Base-by-base conservation (phyloP, 2,113 vertebrate species). In the Seriola aureovittata region DNA sequence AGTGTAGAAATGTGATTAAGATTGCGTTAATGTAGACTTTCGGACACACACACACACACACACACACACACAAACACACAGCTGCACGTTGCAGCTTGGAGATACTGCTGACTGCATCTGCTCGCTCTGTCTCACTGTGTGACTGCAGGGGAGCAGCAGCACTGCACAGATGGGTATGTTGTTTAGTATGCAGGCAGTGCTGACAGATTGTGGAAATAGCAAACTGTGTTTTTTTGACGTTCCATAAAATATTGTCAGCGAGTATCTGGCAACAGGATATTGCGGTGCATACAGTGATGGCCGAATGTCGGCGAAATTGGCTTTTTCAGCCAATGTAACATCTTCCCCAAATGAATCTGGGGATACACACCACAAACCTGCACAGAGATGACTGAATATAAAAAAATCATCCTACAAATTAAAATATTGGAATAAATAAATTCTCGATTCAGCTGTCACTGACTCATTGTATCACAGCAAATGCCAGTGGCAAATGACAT, bases 91-190 rank as follows among this genome's bases (percentile, higher is more conserved):
- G 77, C 55, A 60, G 81, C 81, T 80, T 34, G 2, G 66, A 86
- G 72, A 89, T 76, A 71, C 60, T 88, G 87, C 92, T 88, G 91
- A 90, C 87, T 86, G 88, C 75, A 64, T 90, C 77, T 87, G 90
- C 85, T 85, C 73, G 1, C 59, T 64, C 74, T 68, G 21, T 62
- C 87, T 88, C 63, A 60, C 80, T 82, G 52, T 83, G 75, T 75
- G 78, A 85, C 85, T 89, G 83, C 81, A 85, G 91, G 88, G 86
- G 82, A 88, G 80, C 52, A 73, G 80, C 59, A 67, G 76, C 74
- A 3, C 59, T 73, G 88, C 86, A 88, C 91, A 93, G 88, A 94
- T 92, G 91, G 90, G 78, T 19, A 71, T 85, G 85, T 87, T 90
- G 76, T 75, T 92, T 85, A 85, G 84, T 86, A 84, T 82, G 86